These are phyloP conservation scores for Heliocidaris erythrogramma DNA, from an alignment of 35 echinoderm and acorn worm species.

Conservation along the genomic window DNA sequence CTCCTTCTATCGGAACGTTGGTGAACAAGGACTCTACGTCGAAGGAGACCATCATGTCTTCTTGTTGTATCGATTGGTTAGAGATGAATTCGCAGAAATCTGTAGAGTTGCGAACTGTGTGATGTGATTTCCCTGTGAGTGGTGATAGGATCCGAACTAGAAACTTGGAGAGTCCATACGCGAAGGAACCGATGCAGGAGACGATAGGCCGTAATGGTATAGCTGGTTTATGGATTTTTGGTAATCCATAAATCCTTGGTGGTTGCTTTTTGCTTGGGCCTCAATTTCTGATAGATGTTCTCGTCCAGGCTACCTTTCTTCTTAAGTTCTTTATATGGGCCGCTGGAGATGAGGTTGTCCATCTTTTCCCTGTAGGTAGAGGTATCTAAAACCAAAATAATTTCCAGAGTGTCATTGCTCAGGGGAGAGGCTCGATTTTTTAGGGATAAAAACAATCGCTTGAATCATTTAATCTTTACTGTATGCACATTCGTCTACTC, in stretches of 20 bases:
- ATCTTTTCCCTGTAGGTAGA: too few relatives aligned
- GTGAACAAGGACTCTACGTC: neutral
- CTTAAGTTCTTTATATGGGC: too few relatives aligned
- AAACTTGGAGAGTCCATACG: neutral
- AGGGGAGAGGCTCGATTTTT: too few relatives aligned
- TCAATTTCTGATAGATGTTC: too few relatives aligned
- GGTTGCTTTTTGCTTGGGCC: neutral
- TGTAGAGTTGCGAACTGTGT: neutral
- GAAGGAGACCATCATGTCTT: neutral
- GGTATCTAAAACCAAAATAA: too few relatives aligned
- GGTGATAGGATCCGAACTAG: neutral
- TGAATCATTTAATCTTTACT: too few relatives aligned
- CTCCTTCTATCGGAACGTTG: neutral
- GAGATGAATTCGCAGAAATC: neutral
- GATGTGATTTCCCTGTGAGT: too few relatives aligned
- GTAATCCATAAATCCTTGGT: neutral
- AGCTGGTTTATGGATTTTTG: neutral
- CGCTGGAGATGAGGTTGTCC: too few relatives aligned
- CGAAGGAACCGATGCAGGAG: neutral
- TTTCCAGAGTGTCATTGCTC: too few relatives aligned
- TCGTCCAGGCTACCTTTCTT: too few relatives aligned
- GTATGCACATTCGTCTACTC: too few relatives aligned
- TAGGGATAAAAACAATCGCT: too few relatives aligned
- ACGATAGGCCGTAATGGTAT: neutral
- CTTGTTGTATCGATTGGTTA: neutral